Evolutionary conservation across 1,140 invertebrate species (phyloP), one percentile per base, ranked within the genome.

Genomic region (Sinella curviseta): DNA sequence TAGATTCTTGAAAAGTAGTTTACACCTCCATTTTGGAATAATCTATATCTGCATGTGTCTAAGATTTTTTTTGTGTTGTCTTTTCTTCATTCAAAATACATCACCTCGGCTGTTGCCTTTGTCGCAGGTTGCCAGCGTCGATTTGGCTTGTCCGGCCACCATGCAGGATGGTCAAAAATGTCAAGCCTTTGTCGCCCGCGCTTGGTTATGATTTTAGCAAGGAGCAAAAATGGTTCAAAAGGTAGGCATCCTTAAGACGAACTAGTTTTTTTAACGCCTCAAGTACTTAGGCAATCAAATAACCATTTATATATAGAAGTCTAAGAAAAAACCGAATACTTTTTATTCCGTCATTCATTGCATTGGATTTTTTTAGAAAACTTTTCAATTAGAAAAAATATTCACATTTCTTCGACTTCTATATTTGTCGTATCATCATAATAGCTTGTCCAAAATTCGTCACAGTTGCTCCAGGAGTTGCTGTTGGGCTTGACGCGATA

Each of bases 401-500:
- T n/a, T 60, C 57, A 60, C 3, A 26, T 60, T 60, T 60, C 57
- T 60, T 60, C 24, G 57, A 60, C 39, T 48, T 48, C 4, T 48
- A 48, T 8, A 48, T 48, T 48, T 17, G 17, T n/a, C n/a, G 20
- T 8, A 48, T 48, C 39, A 12, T 8, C 39, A 48, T 48, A 20
- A n/a, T n/a, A 48, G 26, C 65, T 76, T 76, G n/a, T 60, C 67
- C 75, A 80, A 74, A 55, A 74, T 33, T 70, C 65, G 65, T 81
- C 80, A 76, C 76, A 77, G 77, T 73, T n/a, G 55, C 76, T 77
- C n/a, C 20, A 74, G 36, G 65, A 60, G 73, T 70, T 78, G 77
- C 73, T 81, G 80, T 81, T 81, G 80, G 80, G 80, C 80, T 81
- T 81, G 80, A 36, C 74, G 34, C 17, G 14, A 24, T 67, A n/a